Percentiles rank a stretch among this genome's conserved stretches.
These are phyloP conservation scores for Crepidodera aurea DNA, from an alignment of 2,888 invertebrate genomes.

Conservation along the genomic window DNA sequence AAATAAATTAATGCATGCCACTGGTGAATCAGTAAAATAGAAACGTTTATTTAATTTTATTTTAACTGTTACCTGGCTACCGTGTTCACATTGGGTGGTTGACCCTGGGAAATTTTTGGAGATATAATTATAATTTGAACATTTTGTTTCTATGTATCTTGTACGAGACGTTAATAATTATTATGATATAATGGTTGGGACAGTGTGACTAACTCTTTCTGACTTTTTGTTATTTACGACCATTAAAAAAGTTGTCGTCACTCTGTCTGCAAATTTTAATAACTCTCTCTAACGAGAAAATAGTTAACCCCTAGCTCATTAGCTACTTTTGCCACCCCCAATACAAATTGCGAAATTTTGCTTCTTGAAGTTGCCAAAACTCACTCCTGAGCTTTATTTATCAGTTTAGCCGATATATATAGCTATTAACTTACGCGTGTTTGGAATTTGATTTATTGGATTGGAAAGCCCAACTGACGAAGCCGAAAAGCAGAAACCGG, in stretches of 20 bases:
- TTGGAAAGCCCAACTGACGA: too few species aligned
- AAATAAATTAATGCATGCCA: background rate
- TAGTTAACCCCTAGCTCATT: too few species aligned
- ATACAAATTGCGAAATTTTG: too few species aligned
- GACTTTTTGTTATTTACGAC: background rate
- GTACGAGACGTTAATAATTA: constrained; percentile 4
- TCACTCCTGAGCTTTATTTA: too few species aligned
- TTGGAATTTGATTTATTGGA: too few species aligned
- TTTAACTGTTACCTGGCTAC: constrained; percentile 22
- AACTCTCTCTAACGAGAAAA: too few species aligned
- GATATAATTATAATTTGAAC: constrained; percentile 24
- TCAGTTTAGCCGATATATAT: too few species aligned
- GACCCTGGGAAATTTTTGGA: constrained; percentile 31
- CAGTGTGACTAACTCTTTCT: background rate
- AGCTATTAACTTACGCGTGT: too few species aligned
- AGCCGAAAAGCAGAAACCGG: too few species aligned
- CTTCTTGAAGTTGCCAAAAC: too few species aligned
- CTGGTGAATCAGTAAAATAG: background rate
- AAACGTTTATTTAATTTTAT: constrained; percentile 1
- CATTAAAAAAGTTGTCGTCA: background rate
- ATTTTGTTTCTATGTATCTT: constrained; percentile 15
- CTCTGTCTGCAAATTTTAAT: too few species aligned
- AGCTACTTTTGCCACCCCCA: too few species aligned
- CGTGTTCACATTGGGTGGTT: constrained; percentile 29
- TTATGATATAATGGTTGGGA: constrained; percentile 2